Conservation (phyloP, 2,797 vertebrate genomes). For the Poecilia gillii region DNA sequence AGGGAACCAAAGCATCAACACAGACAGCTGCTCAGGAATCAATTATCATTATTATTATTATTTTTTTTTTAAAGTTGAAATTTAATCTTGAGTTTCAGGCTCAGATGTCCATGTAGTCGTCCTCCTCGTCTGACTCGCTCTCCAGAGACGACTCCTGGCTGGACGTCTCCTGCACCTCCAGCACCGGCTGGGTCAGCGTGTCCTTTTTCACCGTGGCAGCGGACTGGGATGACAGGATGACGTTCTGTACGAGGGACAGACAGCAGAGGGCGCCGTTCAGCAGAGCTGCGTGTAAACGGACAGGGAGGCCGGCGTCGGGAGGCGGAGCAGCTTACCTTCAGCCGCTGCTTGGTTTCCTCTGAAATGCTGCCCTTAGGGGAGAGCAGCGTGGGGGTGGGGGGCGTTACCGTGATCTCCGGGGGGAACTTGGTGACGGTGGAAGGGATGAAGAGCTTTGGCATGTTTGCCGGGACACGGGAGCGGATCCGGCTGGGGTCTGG, state of each 20-base stretch:
- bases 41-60: background rate
- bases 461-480: constrained; percentile 88
- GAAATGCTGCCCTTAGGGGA: constrained; percentile 99
- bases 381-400: constrained; percentile 96
- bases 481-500: constrained; percentile 87
- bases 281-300: background rate
- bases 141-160: constrained; percentile 98
- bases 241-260: constrained; percentile 84
- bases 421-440: constrained; percentile 93
- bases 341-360: constrained; percentile 97
- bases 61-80: constrained; percentile 5
- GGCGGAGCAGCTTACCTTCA: constrained; percentile 85
- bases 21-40: constrained; percentile 47
- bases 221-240: constrained; percentile 97
- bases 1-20: constrained; percentile 43
- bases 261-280: constrained; percentile 52
- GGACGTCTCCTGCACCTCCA: constrained; percentile 97
- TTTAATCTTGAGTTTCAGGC: constrained; percentile 16
- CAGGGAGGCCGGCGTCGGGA: too few relatives aligned
- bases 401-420: constrained; percentile 98
- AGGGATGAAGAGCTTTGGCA: constrained; percentile 99
- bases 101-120: constrained; percentile 91
- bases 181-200: constrained; percentile 92
- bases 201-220: constrained; percentile 98
- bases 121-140: constrained; percentile 96